These are phyloP conservation scores for Lutraria lutraria DNA, from an alignment of 2,888 invertebrate genomes.

Conservation along the genomic window DNA sequence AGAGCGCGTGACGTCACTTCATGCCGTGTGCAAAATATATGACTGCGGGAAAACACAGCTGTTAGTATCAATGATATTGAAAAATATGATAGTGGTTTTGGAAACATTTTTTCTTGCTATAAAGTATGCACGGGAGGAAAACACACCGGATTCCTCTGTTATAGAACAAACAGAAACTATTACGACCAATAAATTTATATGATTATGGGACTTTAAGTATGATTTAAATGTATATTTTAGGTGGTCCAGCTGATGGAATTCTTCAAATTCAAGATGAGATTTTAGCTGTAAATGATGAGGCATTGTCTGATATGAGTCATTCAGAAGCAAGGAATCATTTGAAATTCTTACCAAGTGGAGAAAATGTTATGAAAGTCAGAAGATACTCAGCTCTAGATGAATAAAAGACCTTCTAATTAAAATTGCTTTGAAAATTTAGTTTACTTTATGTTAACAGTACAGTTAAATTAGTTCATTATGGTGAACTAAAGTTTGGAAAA, in stretches of 20 bases:
- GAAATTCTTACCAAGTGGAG: constrained; percentile 95
- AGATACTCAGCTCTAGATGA: constrained; percentile 51
- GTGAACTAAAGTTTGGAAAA: neutral
- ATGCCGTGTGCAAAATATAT: too few relatives aligned
- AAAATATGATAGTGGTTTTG: too few relatives aligned
- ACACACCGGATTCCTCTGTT: too few relatives aligned
- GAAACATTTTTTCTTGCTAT: too few relatives aligned
- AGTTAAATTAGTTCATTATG: neutral
- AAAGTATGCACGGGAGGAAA: too few relatives aligned
- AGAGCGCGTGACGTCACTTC: too few relatives aligned
- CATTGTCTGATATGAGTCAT: constrained; percentile 94
- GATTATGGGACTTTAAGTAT: too few relatives aligned
- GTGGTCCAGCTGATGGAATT: constrained; percentile 88
- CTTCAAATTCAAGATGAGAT: constrained; percentile 95
- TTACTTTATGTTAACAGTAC: neutral
- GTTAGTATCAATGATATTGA: too few relatives aligned
- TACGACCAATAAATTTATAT: too few relatives aligned
- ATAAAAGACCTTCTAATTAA: neutral
- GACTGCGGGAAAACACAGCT: too few relatives aligned
- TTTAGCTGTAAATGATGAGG: constrained; percentile 93
- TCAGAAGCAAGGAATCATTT: constrained; percentile 97
- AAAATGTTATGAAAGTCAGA: constrained; percentile 90
- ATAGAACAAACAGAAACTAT: too few relatives aligned
- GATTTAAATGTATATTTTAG: constrained; percentile 59
- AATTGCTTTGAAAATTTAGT: too few relatives aligned